Conservation (phyloP, 1,140 invertebrate species). For the Bombus affinis region DNA sequence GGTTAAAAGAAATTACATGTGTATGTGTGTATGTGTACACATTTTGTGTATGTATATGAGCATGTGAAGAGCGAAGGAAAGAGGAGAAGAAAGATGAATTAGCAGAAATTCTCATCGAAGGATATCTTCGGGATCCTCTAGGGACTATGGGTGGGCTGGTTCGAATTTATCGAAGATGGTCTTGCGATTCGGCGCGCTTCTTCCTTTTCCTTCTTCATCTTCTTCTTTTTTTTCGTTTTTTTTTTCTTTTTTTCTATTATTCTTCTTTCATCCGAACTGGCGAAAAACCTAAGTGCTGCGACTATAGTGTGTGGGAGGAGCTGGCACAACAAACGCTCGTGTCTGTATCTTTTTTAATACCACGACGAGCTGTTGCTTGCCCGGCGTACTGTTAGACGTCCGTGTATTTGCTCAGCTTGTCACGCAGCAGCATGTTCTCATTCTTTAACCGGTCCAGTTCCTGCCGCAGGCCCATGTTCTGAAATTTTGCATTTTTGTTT, state of each 20-base stretch:
- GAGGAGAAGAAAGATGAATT: constrained; percentile 10
- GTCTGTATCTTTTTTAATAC: constrained; percentile 50
- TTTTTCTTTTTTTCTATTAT: constrained; percentile 1
- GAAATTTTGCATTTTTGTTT: constrained; percentile 69
- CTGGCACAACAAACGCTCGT: constrained; percentile 50
- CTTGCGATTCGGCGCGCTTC: constrained; percentile 43
- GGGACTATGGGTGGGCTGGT: background rate
- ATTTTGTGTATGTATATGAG: background rate
- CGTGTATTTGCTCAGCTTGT: constrained; percentile 93
- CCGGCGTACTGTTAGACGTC: constrained; percentile 86
- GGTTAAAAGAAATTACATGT: background rate
- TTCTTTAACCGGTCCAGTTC: constrained; percentile 94
- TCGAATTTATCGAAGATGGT: constrained; percentile 27
- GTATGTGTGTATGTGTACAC: background rate
- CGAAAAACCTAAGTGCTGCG: constrained; percentile 58
- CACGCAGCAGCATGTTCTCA: constrained; percentile 94
- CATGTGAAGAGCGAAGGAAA: constrained; percentile 18
- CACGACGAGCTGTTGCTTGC: constrained; percentile 50
- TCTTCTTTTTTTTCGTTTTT: background rate
- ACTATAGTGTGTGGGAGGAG: constrained; percentile 52
- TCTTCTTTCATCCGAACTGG: constrained; percentile 27
- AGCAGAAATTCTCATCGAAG: constrained; percentile 8
- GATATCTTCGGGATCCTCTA: constrained; percentile 39
- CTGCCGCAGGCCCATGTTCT: constrained; percentile 93
- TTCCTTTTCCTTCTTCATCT: constrained; percentile 18